Base-by-base conservation (phyloP, 2,797 vertebrate species). In the Semaprochilodus insignis region DNA sequence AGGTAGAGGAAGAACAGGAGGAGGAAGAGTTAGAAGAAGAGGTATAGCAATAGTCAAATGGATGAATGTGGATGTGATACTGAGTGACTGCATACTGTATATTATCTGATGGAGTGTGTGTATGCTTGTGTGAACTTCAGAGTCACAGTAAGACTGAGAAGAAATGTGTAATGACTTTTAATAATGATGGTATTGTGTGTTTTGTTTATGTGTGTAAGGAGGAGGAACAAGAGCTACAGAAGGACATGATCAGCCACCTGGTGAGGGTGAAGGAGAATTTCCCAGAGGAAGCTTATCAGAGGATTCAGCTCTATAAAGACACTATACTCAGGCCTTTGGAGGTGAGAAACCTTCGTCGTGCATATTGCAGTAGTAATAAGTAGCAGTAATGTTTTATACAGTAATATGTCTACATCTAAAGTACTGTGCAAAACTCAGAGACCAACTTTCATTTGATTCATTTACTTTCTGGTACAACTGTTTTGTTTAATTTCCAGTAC, bases 231-330 rank as follows among this genome's bases (percentile, higher is more conserved):
- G 86, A 91, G 48, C 81, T 89, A 36, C 80, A 89, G 74, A 89
- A 88, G 74, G 90, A 94, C 34, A 71, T 88, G 85, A 88, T 92
- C 74, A 80, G 92, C 78, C 91, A 95, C 1, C 85, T 97, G 82
- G 96, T 99, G 36, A 95, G 94, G 87, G 91, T 90, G 70, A 95
- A 95, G 74, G 96, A 97, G 85, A 93, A 97, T 91, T 86, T 91
- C 57, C 79, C 92, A 52, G 90, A 91, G 89, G 97, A 96, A 76
- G 82, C 91, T n/a, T 77, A 93, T 44, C 63, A 77, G 25, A 91
- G 87, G 86, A 87, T 98, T 87, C 84, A 76, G 76, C 87, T 81
- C 1, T 98, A 96, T 88, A 97, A 95, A 83, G 91, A 97, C n/a
- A 95, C 60, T 21, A 55, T 96, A 87, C 95, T 98, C 74, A 92